Base-by-base conservation (phyloP, 2,888 invertebrate species). In the Choreutis nemorana region DNA sequence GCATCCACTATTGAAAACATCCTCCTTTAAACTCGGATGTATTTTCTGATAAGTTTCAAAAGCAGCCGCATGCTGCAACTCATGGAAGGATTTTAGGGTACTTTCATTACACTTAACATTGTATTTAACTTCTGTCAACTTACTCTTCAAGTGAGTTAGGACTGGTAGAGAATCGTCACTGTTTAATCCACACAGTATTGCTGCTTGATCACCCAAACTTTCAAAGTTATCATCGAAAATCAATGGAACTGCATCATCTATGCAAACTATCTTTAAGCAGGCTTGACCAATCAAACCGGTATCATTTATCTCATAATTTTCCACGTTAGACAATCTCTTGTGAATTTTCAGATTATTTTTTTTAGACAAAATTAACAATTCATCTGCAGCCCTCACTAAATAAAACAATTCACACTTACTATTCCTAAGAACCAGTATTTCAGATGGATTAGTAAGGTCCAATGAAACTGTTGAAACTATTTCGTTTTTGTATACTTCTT, bases 161-260 rank as follows among this genome's bases (percentile, higher is more conserved):
- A 66, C 35, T 2, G 64, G 57, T 2, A 48, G 29, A 0, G 46
- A 40, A 7, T 58, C 55, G 12, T 53, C 45, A n/a, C 35, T 35
- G 6, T 45, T 15, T 16, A 34, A 25, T 5, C 33, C 34, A 8
- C 24, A 30, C 3, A 39, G 23, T 2, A 35, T 18, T 11, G 37
- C 27, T 0, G 44, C 34, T 34, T 37, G 35, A 3, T 50, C 50
- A 10, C 44, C 47, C 6, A 56, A 33, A 11, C 41, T 46, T 16
- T 57, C 39, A 32, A 68, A 67, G 32, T 65, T 55, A n/a, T 65
- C 60, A 48, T 75, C 65, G 43, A 64, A 64, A n/a, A 55, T 36
- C 4, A 71, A 30, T 7, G 73, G 70, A 2, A 66, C 50, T 2
- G 62, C 63, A 39, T 72, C 70, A 40, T 61, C 60, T 25, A 48